Conservation (phyloP, 2,113 vertebrate genomes). For the Oriolus oriolus region DNA sequence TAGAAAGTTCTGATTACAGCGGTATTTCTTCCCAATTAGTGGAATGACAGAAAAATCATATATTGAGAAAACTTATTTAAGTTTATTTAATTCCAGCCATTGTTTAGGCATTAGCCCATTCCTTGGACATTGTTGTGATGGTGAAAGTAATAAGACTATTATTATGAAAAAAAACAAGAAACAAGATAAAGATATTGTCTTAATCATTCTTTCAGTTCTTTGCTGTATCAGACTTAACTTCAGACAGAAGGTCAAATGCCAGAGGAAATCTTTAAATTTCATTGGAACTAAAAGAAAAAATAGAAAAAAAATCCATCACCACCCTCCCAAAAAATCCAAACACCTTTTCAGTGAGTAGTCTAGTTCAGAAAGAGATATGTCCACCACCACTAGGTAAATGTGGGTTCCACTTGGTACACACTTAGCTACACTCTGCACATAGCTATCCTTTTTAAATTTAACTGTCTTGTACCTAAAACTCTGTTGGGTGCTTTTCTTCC, state of each 20-base stretch:
- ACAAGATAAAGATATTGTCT: not conserved
- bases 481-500: not conserved
- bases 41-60: not conserved
- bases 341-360: not conserved
- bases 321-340: not conserved
- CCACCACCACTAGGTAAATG: not conserved
- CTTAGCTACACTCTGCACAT: not conserved
- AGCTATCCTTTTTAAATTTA: not conserved
- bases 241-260: not conserved
- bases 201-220: not conserved
- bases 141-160: not conserved
- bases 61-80: not conserved
- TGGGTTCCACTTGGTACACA: not conserved
- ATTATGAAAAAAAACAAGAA: not conserved
- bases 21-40: not conserved
- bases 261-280: not conserved
- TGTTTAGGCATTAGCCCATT: not conserved
- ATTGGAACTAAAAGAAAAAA: not conserved
- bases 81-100: not conserved
- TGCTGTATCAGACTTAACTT: not conserved
- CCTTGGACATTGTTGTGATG: not conserved
- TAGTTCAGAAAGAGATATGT: not conserved
- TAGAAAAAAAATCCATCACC: accelerated
- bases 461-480: not conserved
- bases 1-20: not conserved